Conservation (phyloP, 2,113 vertebrate genomes). For the Macroglossus sobrinus region DNA sequence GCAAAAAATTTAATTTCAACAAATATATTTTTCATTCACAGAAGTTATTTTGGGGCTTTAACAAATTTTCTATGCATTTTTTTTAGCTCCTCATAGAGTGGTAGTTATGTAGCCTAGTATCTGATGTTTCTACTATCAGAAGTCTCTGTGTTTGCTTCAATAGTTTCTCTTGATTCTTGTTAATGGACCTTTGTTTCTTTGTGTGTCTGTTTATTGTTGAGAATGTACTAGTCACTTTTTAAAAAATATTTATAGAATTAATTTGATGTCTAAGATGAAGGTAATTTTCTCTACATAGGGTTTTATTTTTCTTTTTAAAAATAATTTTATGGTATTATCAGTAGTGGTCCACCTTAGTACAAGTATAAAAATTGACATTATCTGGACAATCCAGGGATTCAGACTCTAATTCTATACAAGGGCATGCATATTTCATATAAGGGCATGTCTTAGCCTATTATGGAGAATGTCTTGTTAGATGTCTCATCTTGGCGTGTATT, state of each 20-base stretch:
- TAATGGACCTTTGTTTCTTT: neutral
- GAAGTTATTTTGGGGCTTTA: neutral
- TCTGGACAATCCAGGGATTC: neutral
- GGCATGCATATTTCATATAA: neutral
- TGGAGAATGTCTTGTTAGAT: neutral
- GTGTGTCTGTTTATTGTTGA: neutral
- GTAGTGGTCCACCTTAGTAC: neutral
- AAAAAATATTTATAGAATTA: neutral
- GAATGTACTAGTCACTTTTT: neutral
- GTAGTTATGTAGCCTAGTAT: neutral
- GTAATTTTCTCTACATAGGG: neutral
- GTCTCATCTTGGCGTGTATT: neutral
- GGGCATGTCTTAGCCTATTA: neutral
- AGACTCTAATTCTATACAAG: neutral
- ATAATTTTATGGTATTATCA: neutral
- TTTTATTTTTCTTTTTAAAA: neutral
- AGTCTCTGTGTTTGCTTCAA: neutral
- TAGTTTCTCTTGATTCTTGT: neutral
- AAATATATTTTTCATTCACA: neutral
- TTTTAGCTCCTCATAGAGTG: neutral
- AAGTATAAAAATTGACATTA: neutral
- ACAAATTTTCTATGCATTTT: neutral
- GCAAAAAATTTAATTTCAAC: neutral
- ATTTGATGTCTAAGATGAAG: neutral
- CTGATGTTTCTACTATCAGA: neutral